Base-by-base conservation (phyloP, 2,113 vertebrate genomes). In the Datnioides undecimradiatus region DNA sequence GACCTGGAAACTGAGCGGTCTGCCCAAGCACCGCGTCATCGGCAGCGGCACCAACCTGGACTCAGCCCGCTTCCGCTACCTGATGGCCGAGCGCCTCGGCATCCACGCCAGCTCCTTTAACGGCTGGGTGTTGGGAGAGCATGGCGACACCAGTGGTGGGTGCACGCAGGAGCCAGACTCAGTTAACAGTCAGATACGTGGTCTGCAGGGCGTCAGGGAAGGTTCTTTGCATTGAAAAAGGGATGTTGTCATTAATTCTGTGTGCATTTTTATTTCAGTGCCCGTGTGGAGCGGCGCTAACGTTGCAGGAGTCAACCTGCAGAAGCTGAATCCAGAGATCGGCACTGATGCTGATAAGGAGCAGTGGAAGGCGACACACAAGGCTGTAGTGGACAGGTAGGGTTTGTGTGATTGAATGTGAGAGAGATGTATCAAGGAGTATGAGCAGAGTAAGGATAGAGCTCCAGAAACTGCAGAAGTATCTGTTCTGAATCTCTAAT, bases 31-130 rank as follows among this genome's bases (percentile, higher is more conserved):
- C 90, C 96, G 97, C 1, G 96, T 99, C 85, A 97, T 99, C 12
- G 98, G 98, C 83, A 99, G 98, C 5, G 98, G 98, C 33, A 98
- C 97, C 91, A 99, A 99, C 91, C 95, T 99, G 79, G 98, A 99
- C 88, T 97, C 98, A 0, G 98, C 98, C 48, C 95, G 98, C 27
- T 99, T 99, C 79, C 98, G 98, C 27, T 96, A 95, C 59, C 86
- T 99, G 82, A 98, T 99, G 95, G 91, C 96, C 0, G 96, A 99
- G 73, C 97, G 95, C 25, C 95, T 99, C 59, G 96, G 96, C 49
- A 94, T 99, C 87, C 96, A 98, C 40, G 91, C 98, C 45, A 94
- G 87, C 83, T 98, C 97, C 89, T 99, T 98, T 88, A 97, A 99
- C 0, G 97, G 98, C n/a, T 99, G 97, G 96, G 94, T 99, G 84